phyloP scores from a whole-genome alignment of 2,113 vertebrate species.

The Thermophis baileyi region DNA sequence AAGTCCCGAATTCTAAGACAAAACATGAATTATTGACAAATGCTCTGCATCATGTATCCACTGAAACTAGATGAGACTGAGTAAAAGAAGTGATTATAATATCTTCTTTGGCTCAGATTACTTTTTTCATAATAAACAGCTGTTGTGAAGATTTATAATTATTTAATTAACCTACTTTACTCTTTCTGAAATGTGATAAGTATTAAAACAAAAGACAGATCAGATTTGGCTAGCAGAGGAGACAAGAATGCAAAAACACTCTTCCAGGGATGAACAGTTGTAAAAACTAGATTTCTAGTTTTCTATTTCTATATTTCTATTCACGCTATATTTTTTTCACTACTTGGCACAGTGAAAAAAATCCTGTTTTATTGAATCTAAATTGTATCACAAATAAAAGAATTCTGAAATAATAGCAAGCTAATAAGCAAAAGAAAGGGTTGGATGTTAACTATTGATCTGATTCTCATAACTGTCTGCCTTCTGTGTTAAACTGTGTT shows the following conservation, averaged over 20 bases:
- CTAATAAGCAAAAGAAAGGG: neutral
- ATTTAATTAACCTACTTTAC: conserved; percentile 61
- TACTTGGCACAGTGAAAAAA: neutral
- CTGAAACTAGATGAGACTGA: conserved; percentile 4
- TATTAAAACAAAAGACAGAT: conserved; percentile 54
- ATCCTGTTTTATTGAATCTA: neutral
- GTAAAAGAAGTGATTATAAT: conserved; percentile 24
- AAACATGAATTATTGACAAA: neutral
- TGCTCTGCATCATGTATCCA: neutral
- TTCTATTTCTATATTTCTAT: neutral
- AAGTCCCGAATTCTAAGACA: conserved; percentile 1
- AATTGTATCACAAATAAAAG: conserved; percentile 17
- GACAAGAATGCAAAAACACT: conserved; percentile 44
- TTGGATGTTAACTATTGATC: conserved; percentile 7
- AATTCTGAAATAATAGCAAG: conserved; percentile 3
- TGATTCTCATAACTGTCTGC: neutral
- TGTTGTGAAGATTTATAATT: conserved; percentile 63
- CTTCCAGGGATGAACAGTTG: conserved; percentile 34
- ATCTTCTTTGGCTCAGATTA: conserved; percentile 50
- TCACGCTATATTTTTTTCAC: neutral
- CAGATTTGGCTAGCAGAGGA: conserved; percentile 38
- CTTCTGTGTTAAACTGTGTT: neutral
- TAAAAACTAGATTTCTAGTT: neutral
- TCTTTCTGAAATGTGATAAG: conserved; percentile 56
- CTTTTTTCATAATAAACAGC: conserved; percentile 54